A percentile compares a stretch with the other conserved stretches of the same genome.
Evolutionary conservation across 2,888 invertebrate species (phyloP).

Genomic region (Phortica magna): DNA sequence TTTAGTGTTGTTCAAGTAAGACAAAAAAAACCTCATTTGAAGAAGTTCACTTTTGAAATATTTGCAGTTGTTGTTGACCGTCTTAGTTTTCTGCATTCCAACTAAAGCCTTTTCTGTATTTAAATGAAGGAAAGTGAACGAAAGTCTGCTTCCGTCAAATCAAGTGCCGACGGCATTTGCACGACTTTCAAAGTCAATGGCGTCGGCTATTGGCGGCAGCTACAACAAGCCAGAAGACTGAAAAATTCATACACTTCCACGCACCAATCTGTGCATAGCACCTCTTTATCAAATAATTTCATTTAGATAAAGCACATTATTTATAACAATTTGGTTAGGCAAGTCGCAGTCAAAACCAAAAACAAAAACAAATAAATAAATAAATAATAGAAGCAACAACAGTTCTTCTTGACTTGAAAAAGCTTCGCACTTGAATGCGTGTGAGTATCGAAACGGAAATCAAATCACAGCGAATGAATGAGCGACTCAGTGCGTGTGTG

Average conservation of each 20-base stretch:
- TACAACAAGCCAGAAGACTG: not conserved
- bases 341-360: not conserved
- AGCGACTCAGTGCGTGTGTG: not conserved
- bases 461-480: conserved; percentile 2
- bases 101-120: too few species aligned
- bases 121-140: not conserved
- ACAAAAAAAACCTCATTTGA: too few species aligned
- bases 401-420: too few species aligned
- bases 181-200: conserved; percentile 30
- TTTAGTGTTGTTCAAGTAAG: too few species aligned
- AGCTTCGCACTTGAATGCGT: not conserved
- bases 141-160: not conserved
- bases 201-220: not conserved
- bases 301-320: conserved; percentile 50
- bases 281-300: conserved; percentile 39
- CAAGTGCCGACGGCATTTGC: conserved; percentile 20
- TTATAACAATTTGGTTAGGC: conserved; percentile 45
- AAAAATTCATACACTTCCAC: not conserved
- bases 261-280: not conserved
- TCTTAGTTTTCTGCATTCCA: not conserved
- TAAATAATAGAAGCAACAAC: not conserved
- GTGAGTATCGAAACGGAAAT: conserved; percentile 15
- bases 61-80: too few species aligned
- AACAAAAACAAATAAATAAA: not conserved
- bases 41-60: too few species aligned